Conservation (phyloP, 37 sponge, comb jelly and placozoan genomes). For the Tethya wilhelma region DNA sequence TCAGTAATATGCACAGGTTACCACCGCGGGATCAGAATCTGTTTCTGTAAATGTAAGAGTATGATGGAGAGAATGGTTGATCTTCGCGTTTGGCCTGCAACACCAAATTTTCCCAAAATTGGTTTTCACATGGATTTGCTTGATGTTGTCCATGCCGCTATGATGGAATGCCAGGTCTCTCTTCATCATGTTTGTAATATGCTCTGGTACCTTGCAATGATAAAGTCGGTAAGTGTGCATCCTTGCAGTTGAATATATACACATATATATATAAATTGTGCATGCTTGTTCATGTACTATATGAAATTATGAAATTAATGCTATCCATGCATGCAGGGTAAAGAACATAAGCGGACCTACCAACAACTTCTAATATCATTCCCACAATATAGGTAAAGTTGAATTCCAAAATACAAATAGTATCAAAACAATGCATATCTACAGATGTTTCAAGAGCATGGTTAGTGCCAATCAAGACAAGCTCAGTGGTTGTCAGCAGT, state of each 20-base stretch:
- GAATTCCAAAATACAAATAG: not conserved
- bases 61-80: not conserved
- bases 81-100: constrained; percentile 1
- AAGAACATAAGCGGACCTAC: not conserved
- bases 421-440: not conserved
- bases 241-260: not conserved
- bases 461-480: not conserved
- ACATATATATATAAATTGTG: not conserved
- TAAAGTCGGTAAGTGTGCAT: not conserved
- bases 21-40: not conserved
- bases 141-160: constrained; percentile 1
- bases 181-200: not conserved
- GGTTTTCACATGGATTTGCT: not conserved
- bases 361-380: not conserved
- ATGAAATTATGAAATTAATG: too few species aligned
- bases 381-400: constrained; percentile 3
- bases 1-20: not conserved
- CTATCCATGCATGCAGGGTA: not conserved
- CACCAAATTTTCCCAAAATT: constrained; percentile 2
- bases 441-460: not conserved
- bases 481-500: not conserved
- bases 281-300: too few species aligned
- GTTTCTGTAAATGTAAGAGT: not conserved
- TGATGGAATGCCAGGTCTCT: not conserved
- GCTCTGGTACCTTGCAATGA: not conserved